Evolutionary conservation across 2,797 vertebrate species (phyloP).

Genomic region (Allobates femoralis): DNA sequence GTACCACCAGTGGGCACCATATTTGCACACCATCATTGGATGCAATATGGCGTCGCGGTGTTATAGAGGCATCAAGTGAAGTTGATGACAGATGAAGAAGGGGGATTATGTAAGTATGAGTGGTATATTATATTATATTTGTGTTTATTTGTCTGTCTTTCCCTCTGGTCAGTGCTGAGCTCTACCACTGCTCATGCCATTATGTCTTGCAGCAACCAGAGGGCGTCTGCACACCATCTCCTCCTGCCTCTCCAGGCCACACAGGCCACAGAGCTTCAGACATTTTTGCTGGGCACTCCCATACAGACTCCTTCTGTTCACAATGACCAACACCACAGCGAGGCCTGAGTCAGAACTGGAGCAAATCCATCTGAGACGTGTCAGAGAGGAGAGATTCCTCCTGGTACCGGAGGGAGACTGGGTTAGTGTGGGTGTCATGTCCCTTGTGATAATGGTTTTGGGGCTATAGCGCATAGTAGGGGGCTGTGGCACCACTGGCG

Average conservation of each 20-base stretch:
- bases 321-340: not conserved
- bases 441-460: not conserved
- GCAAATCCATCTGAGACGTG: constrained; percentile 82
- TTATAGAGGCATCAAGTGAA: too few species aligned
- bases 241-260: too few species aligned
- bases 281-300: not conserved
- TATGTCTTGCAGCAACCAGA: not conserved
- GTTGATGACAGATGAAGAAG: too few species aligned
- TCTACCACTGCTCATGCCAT: not conserved
- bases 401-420: constrained; percentile 84
- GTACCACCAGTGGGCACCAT: too few species aligned
- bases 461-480: too few species aligned
- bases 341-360: constrained; percentile 77
- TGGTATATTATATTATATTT: too few species aligned
- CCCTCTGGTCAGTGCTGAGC: too few species aligned
- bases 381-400: constrained; percentile 83
- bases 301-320: not conserved
- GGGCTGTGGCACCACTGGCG: too few species aligned
- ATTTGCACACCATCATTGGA: too few species aligned
- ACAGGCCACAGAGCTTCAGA: not conserved
- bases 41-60: too few species aligned
- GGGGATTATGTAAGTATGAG: too few species aligned
- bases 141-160: too few species aligned
- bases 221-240: not conserved
- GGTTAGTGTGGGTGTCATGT: constrained; percentile 74